phyloP scores from a whole-genome alignment of 2,797 vertebrate species.

The Knipowitschia caucasica region DNA sequence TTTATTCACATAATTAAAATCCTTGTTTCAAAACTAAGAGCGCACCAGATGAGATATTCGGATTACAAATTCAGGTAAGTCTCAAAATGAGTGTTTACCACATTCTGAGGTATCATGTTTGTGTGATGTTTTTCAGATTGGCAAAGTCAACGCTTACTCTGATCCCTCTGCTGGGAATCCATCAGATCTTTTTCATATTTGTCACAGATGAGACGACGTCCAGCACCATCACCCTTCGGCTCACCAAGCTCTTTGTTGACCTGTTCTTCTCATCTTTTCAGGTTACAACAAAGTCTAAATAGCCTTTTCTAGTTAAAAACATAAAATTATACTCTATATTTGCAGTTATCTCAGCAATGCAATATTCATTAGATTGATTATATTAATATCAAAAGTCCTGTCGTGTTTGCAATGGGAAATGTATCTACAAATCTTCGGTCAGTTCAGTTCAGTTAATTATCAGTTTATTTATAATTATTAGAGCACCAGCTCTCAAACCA shows the following conservation, averaged over 20 bases:
- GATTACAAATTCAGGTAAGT: constrained; percentile 94
- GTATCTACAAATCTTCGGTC: too few relatives aligned
- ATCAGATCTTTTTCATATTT: constrained; percentile 89
- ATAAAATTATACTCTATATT: neutral
- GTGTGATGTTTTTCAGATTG: constrained; percentile 71
- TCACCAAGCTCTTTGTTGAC: constrained; percentile 90
- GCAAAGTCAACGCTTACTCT: constrained; percentile 94
- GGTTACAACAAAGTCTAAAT: constrained; percentile 62
- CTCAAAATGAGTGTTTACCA: neutral
- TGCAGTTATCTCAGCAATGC: neutral
- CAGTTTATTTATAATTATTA: too few relatives aligned
- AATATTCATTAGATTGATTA: too few relatives aligned
- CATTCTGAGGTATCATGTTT: neutral
- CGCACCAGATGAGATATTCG: constrained; percentile 90
- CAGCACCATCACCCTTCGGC: constrained; percentile 78
- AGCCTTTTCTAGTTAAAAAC: neutral
- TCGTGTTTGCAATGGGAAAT: too few relatives aligned
- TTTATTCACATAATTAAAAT: constrained; percentile 91
- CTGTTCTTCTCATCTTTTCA: constrained; percentile 96
- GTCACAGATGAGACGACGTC: constrained; percentile 86
- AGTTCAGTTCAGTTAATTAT: too few relatives aligned
- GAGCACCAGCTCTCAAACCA: too few relatives aligned
- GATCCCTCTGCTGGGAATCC: constrained; percentile 93
- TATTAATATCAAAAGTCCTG: too few relatives aligned
- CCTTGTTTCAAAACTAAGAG: constrained; percentile 89